phyloP scores from a whole-genome alignment of 2,113 vertebrate species.

The Silurus glanis region DNA sequence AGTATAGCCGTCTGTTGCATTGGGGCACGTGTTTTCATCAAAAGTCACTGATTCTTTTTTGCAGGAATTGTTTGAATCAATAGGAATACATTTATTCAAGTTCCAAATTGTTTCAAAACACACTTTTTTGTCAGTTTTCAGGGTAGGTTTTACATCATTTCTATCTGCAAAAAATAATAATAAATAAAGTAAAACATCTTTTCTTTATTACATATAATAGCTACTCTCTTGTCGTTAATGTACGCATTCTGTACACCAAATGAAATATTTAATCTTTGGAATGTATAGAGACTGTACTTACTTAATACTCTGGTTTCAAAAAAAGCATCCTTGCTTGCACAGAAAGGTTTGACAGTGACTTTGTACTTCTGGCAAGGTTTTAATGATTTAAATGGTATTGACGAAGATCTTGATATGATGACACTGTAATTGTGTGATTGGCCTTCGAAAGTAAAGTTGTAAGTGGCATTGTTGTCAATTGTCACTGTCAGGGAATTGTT shows the following conservation, averaged over 20 bases:
- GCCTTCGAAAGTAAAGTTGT: not conserved
- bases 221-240: not conserved
- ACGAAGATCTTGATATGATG: no score
- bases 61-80: constrained; percentile 29
- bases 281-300: constrained; percentile 54
- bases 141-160: rapidly evolving
- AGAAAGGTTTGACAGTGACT: not conserved
- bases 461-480: rapidly evolving
- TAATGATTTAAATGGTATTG: not conserved
- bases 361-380: constrained; percentile 60
- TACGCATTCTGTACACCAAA: not conserved
- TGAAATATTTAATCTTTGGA: not conserved
- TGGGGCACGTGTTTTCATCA: not conserved
- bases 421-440: no score
- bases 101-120: not conserved
- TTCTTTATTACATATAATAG: not conserved
- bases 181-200: not conserved
- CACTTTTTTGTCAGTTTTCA: constrained; percentile 39
- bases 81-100: not conserved
- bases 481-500: not conserved
- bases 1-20: not conserved
- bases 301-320: rapidly evolving
- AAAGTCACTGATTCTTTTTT: not conserved
- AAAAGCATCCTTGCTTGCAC: rapidly evolving
- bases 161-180: not conserved